A percentile compares a stretch with the other conserved stretches of the same genome.
Conservation (phyloP, 2,113 vertebrate genomes). For the Lepidothrix coronata region DNA sequence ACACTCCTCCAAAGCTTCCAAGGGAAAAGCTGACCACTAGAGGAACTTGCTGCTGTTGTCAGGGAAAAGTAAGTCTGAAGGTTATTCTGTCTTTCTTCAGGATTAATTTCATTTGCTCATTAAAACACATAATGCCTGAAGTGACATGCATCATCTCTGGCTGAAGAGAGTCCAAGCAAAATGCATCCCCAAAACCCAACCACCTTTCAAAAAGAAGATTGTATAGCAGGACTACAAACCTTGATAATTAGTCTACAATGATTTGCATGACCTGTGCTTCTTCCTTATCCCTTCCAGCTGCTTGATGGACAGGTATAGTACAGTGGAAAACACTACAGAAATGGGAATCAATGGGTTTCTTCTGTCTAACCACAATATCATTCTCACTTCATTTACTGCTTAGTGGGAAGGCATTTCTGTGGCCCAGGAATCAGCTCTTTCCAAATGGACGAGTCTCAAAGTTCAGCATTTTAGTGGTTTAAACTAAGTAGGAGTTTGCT, state of each 20-base stretch:
- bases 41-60: neutral
- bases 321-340: neutral
- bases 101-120: constrained; percentile 14
- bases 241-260: neutral
- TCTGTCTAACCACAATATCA: neutral
- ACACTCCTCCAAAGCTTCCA: neutral
- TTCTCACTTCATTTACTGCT: constrained; percentile 58
- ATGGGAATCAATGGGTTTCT: neutral
- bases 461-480: constrained; percentile 42
- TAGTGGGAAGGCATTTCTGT: constrained; percentile 41
- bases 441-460: constrained; percentile 35
- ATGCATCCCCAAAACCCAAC: neutral
- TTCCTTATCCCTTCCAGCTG: neutral
- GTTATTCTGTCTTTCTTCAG: neutral
- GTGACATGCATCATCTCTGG: neutral
- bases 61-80: neutral
- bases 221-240: neutral
- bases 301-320: neutral
- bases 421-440: constrained; percentile 14
- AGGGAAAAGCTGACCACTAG: neutral
- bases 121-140: neutral
- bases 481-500: constrained; percentile 42
- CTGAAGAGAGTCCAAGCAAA: neutral
- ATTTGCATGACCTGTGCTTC: constrained; percentile 8
- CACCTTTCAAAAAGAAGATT: neutral